phyloP scores from a whole-genome alignment of 1,140 invertebrate genomes.

The Charaxes varanes region DNA sequence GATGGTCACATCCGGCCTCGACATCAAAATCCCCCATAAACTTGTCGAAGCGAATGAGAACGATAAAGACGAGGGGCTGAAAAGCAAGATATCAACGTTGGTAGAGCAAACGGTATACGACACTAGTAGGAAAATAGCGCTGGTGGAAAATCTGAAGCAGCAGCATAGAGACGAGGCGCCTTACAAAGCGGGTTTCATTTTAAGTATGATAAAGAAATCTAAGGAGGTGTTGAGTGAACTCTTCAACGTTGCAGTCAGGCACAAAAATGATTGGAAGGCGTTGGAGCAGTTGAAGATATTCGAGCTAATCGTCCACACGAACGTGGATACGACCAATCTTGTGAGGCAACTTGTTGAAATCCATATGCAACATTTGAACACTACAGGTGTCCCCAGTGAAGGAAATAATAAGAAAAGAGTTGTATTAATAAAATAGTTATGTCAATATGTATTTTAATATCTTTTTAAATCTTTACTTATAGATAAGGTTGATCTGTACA shows the following conservation, averaged over 20 bases:
- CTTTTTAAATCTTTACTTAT: neutral
- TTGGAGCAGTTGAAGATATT: slow-evolving; percentile 57
- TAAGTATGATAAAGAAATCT: slow-evolving; percentile 50
- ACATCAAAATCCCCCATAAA: slow-evolving; percentile 3
- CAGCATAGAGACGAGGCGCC: slow-evolving; percentile 27
- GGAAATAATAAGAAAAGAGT: slow-evolving; percentile 26
- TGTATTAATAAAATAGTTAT: slow-evolving; percentile 26
- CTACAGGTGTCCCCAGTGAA: slow-evolving; percentile 23
- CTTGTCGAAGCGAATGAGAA: slow-evolving; percentile 14
- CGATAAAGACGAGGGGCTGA: slow-evolving; percentile 41
- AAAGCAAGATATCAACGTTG: slow-evolving; percentile 42
- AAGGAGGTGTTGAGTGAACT: slow-evolving; percentile 52
- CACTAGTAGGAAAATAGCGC: slow-evolving; percentile 35
- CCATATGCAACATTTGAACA: slow-evolving; percentile 38
- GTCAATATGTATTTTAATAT: neutral
- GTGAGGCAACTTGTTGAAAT: slow-evolving; percentile 49
- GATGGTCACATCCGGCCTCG: slow-evolving; percentile 16
- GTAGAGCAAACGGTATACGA: slow-evolving; percentile 47
- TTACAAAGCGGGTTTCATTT: slow-evolving; percentile 51
- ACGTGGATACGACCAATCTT: slow-evolving; percentile 54
- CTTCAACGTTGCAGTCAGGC: slow-evolving; percentile 55
- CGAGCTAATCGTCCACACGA: slow-evolving; percentile 53
- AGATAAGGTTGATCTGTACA: neutral
- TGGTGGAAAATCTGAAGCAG: slow-evolving; percentile 30
- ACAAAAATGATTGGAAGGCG: slow-evolving; percentile 52